Evolutionary conservation across 2,113 vertebrate species (phyloP), one percentile per base, ranked within the genome.

Genomic region (Mionectes macconnelli): DNA sequence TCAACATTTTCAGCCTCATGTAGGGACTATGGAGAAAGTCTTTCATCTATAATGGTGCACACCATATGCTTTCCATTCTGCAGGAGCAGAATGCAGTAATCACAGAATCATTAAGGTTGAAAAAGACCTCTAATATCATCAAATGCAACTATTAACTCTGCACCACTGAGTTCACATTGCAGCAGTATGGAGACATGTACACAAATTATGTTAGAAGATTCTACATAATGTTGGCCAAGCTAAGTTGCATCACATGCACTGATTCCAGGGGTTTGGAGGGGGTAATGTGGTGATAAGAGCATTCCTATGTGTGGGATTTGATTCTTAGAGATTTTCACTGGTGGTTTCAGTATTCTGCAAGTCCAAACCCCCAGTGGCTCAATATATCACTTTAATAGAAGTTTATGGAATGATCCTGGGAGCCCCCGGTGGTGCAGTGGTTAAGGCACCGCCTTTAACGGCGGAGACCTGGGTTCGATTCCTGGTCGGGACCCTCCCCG

Each of bases 311-410:
- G 12, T 45, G 21, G 44, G 5, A 14, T 92, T 90, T 66, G 47
- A 25, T 80, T 77, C 59, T 73, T 31, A 52, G 17, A 30, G 37
- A 14, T 53, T 78, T 82, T 74, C 16, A 56, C 10, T 37, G 3
- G 1, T 56, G 9, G 9, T 78, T 84, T 77, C 77, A 74, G 28
- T 53, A 20, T 23, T 18, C 30, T 3, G 1, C 39, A 40, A 1
- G 0, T 72, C 19, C 13, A 76, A 92, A 42, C 0, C 4, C 7
- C 8, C 2, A 0, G 1, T 74, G 18, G 69, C 15, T 56, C 3
- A 7, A 79, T 66, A 25, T 27, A 18, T 57, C 10, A 63, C 12
- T 91, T 64, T 21, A 69, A 33, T 13, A 18, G 21, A 93, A 69
- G 27, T 60, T 87, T 53, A 12, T 9, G 18, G 20, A 52, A 80